phyloP scores from a whole-genome alignment of 2,797 vertebrate genomes.

The Sebastes melanostomus region DNA sequence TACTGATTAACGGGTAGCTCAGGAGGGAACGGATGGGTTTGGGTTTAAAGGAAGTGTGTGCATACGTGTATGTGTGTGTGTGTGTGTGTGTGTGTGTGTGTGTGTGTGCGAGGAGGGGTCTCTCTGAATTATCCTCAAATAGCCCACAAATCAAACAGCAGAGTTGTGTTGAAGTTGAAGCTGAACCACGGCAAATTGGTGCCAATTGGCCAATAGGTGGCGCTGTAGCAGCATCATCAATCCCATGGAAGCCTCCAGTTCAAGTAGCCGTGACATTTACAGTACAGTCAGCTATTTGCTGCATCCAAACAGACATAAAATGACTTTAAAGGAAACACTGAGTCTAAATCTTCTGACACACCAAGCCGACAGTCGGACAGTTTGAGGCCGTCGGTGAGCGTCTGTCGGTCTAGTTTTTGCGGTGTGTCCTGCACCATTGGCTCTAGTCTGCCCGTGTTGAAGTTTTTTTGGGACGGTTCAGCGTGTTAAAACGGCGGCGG shows the following conservation, averaged over 20 bases:
- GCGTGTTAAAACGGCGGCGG: no score
- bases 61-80: slow-evolving; percentile 1
- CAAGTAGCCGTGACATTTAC: background rate
- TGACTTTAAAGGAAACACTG: background rate
- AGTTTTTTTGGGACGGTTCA: no score
- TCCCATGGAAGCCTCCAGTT: background rate
- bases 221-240: background rate
- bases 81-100: background rate
- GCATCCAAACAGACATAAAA: background rate
- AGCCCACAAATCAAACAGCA: background rate
- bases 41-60: background rate
- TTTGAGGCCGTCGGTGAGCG: no score
- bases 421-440: no score
- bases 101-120: background rate
- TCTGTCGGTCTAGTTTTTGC: no score
- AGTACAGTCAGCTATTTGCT: background rate
- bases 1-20: slow-evolving; percentile 21
- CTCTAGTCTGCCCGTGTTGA: no score
- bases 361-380: no score
- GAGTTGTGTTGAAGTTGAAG: background rate
- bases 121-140: background rate
- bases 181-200: background rate
- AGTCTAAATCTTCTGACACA: no score
- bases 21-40: background rate
- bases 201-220: no score